Evolutionary conservation across 1,140 invertebrate species (phyloP).

Genomic region (Elysia chlorotica): DNA sequence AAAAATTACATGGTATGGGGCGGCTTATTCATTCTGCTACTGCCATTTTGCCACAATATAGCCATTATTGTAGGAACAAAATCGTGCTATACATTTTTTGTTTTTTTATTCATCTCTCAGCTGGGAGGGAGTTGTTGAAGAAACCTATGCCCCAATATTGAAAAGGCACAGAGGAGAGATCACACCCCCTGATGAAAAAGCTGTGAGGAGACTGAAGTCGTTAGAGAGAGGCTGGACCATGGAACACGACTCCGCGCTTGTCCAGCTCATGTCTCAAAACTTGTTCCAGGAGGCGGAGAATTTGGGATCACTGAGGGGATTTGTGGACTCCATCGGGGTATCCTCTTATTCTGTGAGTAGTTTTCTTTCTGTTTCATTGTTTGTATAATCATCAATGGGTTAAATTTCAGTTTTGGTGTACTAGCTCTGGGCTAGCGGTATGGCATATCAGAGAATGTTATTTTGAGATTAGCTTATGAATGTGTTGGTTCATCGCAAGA

Average conservation of each 20-base stretch:
- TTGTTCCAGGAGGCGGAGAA: constrained; percentile 51
- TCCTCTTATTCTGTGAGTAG: constrained; percentile 56
- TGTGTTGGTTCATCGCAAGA: too few species aligned
- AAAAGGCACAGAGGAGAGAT: constrained; percentile 33
- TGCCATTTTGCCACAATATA: too few species aligned
- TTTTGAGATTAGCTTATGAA: too few species aligned
- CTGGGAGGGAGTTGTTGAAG: constrained; percentile 52
- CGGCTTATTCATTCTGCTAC: too few species aligned
- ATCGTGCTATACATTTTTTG: too few species aligned
- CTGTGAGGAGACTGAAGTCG: constrained; percentile 40
- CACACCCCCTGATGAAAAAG: constrained; percentile 38
- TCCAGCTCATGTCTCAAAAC: constrained; percentile 53
- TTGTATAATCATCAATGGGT: too few species aligned
- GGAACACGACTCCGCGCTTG: constrained; percentile 59
- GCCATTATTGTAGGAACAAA: too few species aligned
- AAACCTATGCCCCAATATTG: constrained; percentile 42
- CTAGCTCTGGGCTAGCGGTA: too few species aligned
- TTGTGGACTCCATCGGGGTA: constrained; percentile 57
- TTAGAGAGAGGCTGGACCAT: constrained; percentile 52
- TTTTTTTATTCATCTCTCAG: constrained; percentile 37
- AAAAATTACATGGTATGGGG: too few species aligned
- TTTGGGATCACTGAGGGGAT: constrained; percentile 53
- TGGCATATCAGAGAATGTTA: too few species aligned
- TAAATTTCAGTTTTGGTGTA: too few species aligned
- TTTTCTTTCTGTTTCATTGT: not conserved